phyloP scores from a whole-genome alignment of 2,797 vertebrate species.

The Sebastes melanostomus region DNA sequence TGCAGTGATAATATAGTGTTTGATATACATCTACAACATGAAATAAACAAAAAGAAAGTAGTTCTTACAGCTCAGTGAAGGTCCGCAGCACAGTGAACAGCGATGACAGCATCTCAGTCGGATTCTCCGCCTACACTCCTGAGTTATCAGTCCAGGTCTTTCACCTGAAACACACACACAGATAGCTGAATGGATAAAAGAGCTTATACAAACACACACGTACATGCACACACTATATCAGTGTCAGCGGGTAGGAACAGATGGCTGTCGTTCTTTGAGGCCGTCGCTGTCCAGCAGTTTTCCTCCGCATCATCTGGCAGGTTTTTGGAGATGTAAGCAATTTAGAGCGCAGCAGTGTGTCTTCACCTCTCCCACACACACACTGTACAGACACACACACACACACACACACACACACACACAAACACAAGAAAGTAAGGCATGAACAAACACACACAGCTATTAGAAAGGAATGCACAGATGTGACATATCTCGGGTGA shows the following conservation, averaged over 20 bases:
- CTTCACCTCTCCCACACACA: background rate
- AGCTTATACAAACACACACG: background rate
- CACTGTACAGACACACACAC: background rate
- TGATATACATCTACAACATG: background rate
- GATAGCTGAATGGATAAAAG: slow-evolving; percentile 6
- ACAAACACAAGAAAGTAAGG: background rate
- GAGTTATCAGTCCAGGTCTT: background rate
- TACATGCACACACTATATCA: background rate
- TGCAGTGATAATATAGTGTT: background rate
- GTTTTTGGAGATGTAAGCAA: slow-evolving; percentile 51
- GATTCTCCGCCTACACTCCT: background rate
- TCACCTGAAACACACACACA: slow-evolving; percentile 62
- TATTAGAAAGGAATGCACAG: background rate
- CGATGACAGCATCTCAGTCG: slow-evolving; percentile 61
- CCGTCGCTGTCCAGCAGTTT: slow-evolving; percentile 24
- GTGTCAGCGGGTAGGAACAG: slow-evolving; percentile 39
- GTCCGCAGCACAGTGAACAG: slow-evolving; percentile 49
- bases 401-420: too few relatives aligned
- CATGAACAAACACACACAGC: background rate
- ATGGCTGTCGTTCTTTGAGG: slow-evolving; percentile 30
- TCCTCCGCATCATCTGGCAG: slow-evolving; percentile 36
- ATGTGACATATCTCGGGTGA: background rate
- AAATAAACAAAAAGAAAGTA: background rate
- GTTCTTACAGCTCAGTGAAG: slow-evolving; percentile 73
- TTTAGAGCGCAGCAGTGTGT: slow-evolving; percentile 41